A percentile compares a stretch with the other conserved stretches of the same genome.
phyloP scores from a whole-genome alignment of 2,888 invertebrate genomes.

The Troilus luridus region DNA sequence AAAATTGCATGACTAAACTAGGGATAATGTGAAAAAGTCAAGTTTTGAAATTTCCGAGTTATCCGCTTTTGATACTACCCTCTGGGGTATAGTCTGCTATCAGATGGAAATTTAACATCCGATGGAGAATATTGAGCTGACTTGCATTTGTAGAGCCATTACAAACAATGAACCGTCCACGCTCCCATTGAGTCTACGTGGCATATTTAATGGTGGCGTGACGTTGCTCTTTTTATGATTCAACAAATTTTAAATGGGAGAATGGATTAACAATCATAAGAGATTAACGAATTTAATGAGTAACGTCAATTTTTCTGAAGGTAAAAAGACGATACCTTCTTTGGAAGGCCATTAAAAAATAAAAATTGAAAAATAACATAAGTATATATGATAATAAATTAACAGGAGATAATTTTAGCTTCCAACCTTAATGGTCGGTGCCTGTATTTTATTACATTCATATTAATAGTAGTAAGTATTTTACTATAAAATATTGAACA shows the following conservation, averaged over 20 bases:
- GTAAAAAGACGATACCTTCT: background rate
- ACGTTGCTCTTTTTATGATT: background rate
- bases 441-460: too few relatives aligned
- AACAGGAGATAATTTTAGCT: too few relatives aligned
- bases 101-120: background rate
- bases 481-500: too few relatives aligned
- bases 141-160: background rate
- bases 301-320: background rate
- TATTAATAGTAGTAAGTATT: too few relatives aligned
- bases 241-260: background rate
- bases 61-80: background rate
- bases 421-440: too few relatives aligned
- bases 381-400: too few relatives aligned
- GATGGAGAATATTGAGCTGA: background rate
- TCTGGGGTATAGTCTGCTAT: too few relatives aligned
- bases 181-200: background rate
- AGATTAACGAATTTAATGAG: background rate
- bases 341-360: too few relatives aligned
- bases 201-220: conserved; percentile 13
- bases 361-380: too few relatives aligned
- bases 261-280: background rate
- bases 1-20: too few relatives aligned
- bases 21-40: too few relatives aligned
- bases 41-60: too few relatives aligned
- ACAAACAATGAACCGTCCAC: conserved; percentile 21